Evolutionary conservation across 2,888 invertebrate species (phyloP), one percentile per base, ranked within the genome.

Genomic region (Diachrysia chrysitis): DNA sequence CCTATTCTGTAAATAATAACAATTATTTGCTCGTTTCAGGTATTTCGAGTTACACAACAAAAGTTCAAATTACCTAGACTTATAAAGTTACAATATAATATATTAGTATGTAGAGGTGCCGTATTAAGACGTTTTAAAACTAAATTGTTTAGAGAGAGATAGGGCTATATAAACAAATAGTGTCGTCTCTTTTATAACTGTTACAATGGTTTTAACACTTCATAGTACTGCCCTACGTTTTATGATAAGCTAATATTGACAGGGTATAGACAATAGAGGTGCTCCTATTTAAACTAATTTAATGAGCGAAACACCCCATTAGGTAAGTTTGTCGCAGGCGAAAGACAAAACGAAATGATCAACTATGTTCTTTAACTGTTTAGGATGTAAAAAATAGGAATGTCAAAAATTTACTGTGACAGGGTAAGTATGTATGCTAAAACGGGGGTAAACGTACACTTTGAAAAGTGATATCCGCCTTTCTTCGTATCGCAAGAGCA

Each of bases 181-280:
- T 10, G 32, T 32, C 10, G 32, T 32, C 32, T 32, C 32, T 10
- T 32, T 32, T 10, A 32, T 32, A 10, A 32, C 32, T 10, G 1
- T 32, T 25, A 25, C 2, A 25, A 12, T 14, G 1, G 37, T 42
- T 42, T 16, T 42, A 42, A n/a, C 5, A 42, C n/a, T 16, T 42
- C 42, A 6, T 42, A n/a, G 7, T n/a, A 42, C 42, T n/a, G 42
- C n/a, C 42, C 42, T 5, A n/a, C 4, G 58, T 67, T 81, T 69
- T 71, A 69, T 66, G 63, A 1, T 79, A 81, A 79, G 76, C 55
- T 79, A 67, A 68, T 68, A 66, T 57, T 69, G 64, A 79, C 79
- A 79, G 79, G 79, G 79, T 79, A 79, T 79, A 82, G 60, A 48
- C 73, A 65, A 76, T 56, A 68, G 57, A 79, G 79, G 79, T 79